These are phyloP conservation scores for Paracyprichromis sp. DNA, from an alignment of 2,113 vertebrate genomes.

Conservation along the genomic window DNA sequence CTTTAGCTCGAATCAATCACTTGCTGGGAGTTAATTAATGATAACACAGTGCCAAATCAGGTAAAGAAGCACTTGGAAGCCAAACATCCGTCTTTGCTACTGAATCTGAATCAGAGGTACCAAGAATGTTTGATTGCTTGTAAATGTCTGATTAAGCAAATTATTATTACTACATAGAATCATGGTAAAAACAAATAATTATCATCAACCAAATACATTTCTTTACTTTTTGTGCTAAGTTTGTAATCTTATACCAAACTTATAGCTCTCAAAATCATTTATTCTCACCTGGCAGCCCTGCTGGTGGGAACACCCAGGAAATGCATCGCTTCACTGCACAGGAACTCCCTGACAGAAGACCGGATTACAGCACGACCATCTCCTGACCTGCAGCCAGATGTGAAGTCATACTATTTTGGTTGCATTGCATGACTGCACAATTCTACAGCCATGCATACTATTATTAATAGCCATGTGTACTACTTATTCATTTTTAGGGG, in stretches of 20 bases:
- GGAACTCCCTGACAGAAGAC: conserved; percentile 79
- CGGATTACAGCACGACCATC: conserved; percentile 77
- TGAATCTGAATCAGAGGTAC: background rate
- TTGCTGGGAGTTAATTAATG: background rate
- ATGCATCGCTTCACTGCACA: conserved; percentile 79
- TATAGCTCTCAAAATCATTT: background rate
- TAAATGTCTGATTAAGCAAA: background rate
- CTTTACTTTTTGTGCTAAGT: background rate
- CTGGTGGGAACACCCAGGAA: conserved; percentile 77
- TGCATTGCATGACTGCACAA: background rate
- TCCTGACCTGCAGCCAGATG: conserved; percentile 55
- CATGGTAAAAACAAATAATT: background rate
- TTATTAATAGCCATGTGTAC: background rate
- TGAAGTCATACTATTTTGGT: background rate
- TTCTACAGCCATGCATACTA: background rate
- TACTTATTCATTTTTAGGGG: background rate
- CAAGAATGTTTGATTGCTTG: background rate
- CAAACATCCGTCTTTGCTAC: background rate
- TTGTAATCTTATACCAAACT: background rate
- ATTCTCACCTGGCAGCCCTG: conserved; percentile 74
- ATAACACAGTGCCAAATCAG: background rate
- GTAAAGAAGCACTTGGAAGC: background rate
- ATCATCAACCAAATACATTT: background rate
- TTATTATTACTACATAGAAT: background rate
- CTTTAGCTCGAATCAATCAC: background rate